A percentile compares a stretch with the other conserved stretches of the same genome.
Conservation (phyloP, 2,113 vertebrate species). For the Labrus mixtus region DNA sequence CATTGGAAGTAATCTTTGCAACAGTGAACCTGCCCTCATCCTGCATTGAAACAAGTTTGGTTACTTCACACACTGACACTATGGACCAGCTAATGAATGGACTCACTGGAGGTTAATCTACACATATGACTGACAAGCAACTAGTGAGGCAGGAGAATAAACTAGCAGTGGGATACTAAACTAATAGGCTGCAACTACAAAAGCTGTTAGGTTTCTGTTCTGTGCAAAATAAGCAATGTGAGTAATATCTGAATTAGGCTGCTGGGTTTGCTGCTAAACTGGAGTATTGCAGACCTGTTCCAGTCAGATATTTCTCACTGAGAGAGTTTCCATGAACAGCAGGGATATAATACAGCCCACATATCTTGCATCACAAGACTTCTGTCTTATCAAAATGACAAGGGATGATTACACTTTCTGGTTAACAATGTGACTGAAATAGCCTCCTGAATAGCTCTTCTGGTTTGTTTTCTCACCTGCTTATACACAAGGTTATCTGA, state of each 20-base stretch:
- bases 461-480: not conserved
- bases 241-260: not conserved
- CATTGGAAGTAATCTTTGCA: conserved; percentile 61
- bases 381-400: conserved; percentile 2
- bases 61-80: conserved; percentile 50
- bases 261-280: not conserved
- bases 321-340: not conserved
- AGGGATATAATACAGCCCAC: not conserved
- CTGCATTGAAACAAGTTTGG: conserved; percentile 63
- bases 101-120: conserved; percentile 27
- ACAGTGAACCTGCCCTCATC: conserved; percentile 57
- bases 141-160: conserved; percentile 26
- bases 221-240: not conserved
- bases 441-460: not conserved
- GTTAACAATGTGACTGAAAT: not conserved
- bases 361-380: not conserved
- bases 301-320: not conserved
- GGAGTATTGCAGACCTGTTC: not conserved
- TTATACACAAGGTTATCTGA: not conserved
- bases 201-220: not conserved
- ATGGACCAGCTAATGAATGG: not conserved
- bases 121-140: conserved; percentile 43
- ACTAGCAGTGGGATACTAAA: conserved; percentile 26
- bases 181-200: conserved; percentile 15
- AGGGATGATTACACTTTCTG: not conserved